Conservation (phyloP, 2,888 invertebrate species). For the Acrobasis consociella region DNA sequence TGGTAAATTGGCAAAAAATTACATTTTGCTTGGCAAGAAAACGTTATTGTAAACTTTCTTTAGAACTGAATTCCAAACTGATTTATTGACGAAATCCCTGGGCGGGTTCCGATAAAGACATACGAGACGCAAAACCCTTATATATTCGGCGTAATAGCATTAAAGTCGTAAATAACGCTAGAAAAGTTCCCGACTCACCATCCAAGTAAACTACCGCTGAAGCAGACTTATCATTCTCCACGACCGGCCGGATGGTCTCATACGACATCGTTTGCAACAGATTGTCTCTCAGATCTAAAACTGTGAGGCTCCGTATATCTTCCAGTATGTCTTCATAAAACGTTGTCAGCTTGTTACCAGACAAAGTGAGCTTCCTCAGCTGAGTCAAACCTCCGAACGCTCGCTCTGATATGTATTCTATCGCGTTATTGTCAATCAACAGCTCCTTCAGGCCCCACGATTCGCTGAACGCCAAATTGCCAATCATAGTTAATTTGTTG, state of each 20-base stretch:
- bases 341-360: constrained; percentile 87
- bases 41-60: neutral
- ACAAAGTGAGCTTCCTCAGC: constrained; percentile 86
- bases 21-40: neutral
- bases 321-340: constrained; percentile 88
- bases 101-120: constrained; percentile 30
- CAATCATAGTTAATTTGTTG: constrained; percentile 90
- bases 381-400: constrained; percentile 89
- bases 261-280: constrained; percentile 88
- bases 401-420: constrained; percentile 88
- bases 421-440: constrained; percentile 86
- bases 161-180: constrained; percentile 27
- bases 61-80: neutral
- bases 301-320: constrained; percentile 86
- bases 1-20: too few relatives aligned
- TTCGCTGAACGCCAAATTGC: constrained; percentile 90
- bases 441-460: constrained; percentile 87
- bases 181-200: constrained; percentile 83
- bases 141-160: constrained; percentile 31
- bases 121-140: constrained; percentile 33
- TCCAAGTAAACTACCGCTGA: constrained; percentile 88
- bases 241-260: constrained; percentile 88
- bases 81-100: constrained; percentile 28
- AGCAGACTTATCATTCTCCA: constrained; percentile 88
- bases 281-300: constrained; percentile 90